Evolutionary conservation across 2,113 vertebrate genomes (phyloP).

Genomic region (Eidolon helvum): DNA sequence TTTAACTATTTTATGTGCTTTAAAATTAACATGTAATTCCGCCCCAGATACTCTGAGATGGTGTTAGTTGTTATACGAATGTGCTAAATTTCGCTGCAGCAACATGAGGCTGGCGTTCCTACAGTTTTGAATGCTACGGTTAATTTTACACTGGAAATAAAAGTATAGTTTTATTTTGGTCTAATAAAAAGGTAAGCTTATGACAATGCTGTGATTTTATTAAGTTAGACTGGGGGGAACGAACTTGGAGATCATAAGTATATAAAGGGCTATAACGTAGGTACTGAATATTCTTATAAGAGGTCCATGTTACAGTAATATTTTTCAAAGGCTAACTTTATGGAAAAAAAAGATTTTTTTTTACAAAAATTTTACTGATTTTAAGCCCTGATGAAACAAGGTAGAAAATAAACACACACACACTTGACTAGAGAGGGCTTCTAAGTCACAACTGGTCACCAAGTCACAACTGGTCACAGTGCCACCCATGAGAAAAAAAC

Average conservation of each 20-base stretch:
- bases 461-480: background rate
- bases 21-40: conserved; percentile 88
- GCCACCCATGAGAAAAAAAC: background rate
- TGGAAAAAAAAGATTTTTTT: conserved; percentile 15
- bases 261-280: background rate
- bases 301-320: background rate
- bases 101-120: conserved; percentile 50
- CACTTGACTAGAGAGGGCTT: background rate
- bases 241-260: background rate
- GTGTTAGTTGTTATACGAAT: conserved; percentile 70
- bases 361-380: background rate
- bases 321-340: conserved; percentile 16
- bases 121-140: conserved; percentile 61
- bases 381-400: conserved; percentile 6
- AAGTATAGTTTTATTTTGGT: background rate
- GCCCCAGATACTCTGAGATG: conserved; percentile 78
- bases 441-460: background rate
- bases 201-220: conserved; percentile 1
- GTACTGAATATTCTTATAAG: background rate
- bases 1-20: conserved; percentile 89
- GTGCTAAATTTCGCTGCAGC: conserved; percentile 72
- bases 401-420: background rate
- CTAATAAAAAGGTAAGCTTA: conserved; percentile 35
- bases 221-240: background rate
- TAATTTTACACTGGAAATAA: conserved; percentile 38